A percentile compares a stretch with the other conserved stretches of the same genome.
Evolutionary conservation across 2,113 vertebrate genomes (phyloP).

Genomic region (Microtus montanus): DNA sequence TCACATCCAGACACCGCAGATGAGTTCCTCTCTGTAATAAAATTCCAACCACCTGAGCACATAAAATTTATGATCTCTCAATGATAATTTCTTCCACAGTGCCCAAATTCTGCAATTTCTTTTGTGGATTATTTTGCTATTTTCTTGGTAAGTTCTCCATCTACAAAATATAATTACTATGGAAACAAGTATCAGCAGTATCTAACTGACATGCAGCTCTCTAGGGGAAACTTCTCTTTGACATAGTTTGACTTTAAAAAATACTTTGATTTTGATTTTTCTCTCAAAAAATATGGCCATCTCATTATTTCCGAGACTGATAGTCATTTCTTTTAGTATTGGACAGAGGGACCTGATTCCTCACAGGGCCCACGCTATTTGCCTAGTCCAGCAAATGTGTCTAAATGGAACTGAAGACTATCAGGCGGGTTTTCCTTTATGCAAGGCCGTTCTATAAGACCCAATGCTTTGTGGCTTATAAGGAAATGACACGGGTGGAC

Average conservation of each 20-base stretch:
- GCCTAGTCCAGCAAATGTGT: neutral
- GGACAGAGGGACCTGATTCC: neutral
- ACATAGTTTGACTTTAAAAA: neutral
- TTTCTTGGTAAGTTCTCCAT: neutral
- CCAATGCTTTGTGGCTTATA: slow-evolving; percentile 28
- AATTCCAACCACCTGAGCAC: neutral
- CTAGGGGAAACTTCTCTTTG: neutral
- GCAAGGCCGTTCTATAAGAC: slow-evolving; percentile 11
- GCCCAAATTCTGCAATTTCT: neutral
- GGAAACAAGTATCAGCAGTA: neutral
- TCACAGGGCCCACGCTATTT: neutral
- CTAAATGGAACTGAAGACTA: neutral
- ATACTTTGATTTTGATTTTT: slow-evolving; percentile 4
- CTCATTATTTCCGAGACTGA: neutral
- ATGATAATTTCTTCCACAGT: neutral
- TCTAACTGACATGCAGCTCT: neutral
- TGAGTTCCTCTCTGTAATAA: neutral
- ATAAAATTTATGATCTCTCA: neutral
- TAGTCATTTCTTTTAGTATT: neutral
- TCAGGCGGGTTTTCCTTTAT: neutral
- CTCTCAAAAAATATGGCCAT: neutral
- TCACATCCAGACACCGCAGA: fast-evolving
- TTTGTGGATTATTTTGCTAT: neutral
- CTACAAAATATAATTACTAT: neutral
- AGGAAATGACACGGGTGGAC: slow-evolving; percentile 14